Evolutionary conservation across 2,888 invertebrate species (phyloP).

Genomic region (Anticlea derivata): DNA sequence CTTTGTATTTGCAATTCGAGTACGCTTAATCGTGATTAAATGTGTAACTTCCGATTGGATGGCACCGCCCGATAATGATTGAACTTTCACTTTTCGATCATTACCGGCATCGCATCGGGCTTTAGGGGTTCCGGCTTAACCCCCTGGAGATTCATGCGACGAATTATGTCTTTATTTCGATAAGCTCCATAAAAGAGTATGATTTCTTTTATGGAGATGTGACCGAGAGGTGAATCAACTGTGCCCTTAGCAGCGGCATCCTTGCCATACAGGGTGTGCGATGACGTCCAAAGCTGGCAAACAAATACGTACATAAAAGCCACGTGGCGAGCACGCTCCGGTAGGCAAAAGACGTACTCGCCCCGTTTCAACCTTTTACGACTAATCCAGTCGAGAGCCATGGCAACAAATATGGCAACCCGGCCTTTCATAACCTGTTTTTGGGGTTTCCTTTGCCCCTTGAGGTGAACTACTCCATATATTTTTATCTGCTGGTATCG

Average conservation of each 20-base stretch:
- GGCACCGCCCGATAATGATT: constrained; percentile 65
- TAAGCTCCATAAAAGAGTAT: constrained; percentile 6
- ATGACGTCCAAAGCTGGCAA: constrained; percentile 67
- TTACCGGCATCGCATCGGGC: constrained; percentile 52
- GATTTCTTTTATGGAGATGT: constrained; percentile 34
- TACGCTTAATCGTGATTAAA: constrained; percentile 67
- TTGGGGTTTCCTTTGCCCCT: constrained; percentile 80
- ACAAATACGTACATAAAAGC: constrained; percentile 72
- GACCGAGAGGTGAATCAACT: constrained; percentile 60
- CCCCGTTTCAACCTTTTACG: constrained; percentile 81
- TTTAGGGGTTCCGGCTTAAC: constrained; percentile 44
- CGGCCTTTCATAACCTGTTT: constrained; percentile 81
- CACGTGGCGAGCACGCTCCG: constrained; percentile 63
- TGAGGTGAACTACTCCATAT: constrained; percentile 52
- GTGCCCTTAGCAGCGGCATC: constrained; percentile 63
- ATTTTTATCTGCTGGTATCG: constrained; percentile 52
- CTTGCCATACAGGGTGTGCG: constrained; percentile 66
- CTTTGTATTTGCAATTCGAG: constrained; percentile 47
- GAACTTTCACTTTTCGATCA: constrained; percentile 76
- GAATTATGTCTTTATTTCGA: constrained; percentile 24
- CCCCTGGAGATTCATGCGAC: constrained; percentile 44
- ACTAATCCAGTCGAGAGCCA: constrained; percentile 78
- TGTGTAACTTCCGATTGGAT: constrained; percentile 64
- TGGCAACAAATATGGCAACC: constrained; percentile 79
- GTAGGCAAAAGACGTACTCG: constrained; percentile 71